These are phyloP conservation scores for Peromyscus eremicus DNA, from an alignment of 2,797 vertebrate genomes.

Conservation along the genomic window DNA sequence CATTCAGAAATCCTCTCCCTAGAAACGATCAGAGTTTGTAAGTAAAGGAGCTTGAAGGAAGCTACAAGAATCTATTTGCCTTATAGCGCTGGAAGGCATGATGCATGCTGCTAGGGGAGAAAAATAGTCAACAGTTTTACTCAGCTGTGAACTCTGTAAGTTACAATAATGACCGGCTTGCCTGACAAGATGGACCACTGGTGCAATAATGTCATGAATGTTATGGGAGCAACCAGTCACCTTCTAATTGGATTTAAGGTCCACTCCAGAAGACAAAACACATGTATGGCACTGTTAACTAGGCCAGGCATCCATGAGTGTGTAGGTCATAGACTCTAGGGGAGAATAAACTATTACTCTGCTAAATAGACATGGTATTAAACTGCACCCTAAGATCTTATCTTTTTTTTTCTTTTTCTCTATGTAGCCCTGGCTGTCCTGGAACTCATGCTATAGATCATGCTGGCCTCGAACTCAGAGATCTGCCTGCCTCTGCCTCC, in stretches of 20 bases:
- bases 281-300: neutral
- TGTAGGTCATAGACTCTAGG: neutral
- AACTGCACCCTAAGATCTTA: neutral
- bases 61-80: neutral
- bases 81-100: neutral
- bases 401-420: neutral
- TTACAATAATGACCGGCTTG: neutral
- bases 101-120: too few species aligned
- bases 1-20: slow-evolving; percentile 17
- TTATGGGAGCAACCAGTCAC: neutral
- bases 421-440: neutral
- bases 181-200: neutral
- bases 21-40: slow-evolving; percentile 43
- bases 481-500: neutral
- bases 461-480: neutral
- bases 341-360: neutral
- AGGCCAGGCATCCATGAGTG: neutral
- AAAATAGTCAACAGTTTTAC: neutral
- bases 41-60: slow-evolving; percentile 27
- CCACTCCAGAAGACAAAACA: neutral
- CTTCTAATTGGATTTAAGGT: neutral
- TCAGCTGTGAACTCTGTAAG: neutral
- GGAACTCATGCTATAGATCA: neutral
- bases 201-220: neutral
- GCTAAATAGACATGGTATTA: neutral